These are phyloP conservation scores for Paedocypris sp. DNA, from an alignment of 2,113 vertebrate genomes.

Conservation along the genomic window DNA sequence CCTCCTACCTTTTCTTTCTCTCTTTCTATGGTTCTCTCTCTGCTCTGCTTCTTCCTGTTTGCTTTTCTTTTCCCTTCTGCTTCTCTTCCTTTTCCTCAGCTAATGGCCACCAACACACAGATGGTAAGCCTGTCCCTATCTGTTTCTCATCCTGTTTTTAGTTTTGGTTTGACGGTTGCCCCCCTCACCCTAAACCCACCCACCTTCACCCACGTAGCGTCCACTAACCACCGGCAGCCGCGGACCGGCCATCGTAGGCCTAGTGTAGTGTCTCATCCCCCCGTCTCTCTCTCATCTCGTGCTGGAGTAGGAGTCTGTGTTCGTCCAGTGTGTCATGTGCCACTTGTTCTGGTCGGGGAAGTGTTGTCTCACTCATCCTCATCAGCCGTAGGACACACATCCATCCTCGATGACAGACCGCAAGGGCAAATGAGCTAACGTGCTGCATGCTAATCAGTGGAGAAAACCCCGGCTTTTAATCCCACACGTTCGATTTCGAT, in stretches of 20 bases:
- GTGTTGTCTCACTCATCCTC: slow-evolving; percentile 3
- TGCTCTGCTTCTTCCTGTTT: slow-evolving; percentile 53
- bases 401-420: slow-evolving; percentile 18
- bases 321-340: slow-evolving; percentile 6
- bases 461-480: no score
- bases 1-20: slow-evolving; percentile 39
- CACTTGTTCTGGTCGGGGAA: neutral
- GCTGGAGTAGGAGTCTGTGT: slow-evolving; percentile 33
- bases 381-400: slow-evolving; percentile 10
- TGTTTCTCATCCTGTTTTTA: slow-evolving; percentile 46
- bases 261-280: slow-evolving; percentile 13
- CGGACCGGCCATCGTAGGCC: neutral
- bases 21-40: slow-evolving; percentile 62
- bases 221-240: slow-evolving; percentile 12
- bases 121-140: slow-evolving; percentile 85
- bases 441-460: no score
- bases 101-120: slow-evolving; percentile 93
- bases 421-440: slow-evolving; percentile 27
- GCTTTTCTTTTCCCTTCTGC: slow-evolving; percentile 69
- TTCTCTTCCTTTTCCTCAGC: slow-evolving; percentile 86
- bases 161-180: slow-evolving; percentile 39
- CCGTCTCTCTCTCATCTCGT: slow-evolving; percentile 29
- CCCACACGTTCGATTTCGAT: no score
- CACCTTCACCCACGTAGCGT: slow-evolving; percentile 20
- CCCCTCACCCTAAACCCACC: slow-evolving; percentile 37